phyloP scores from a whole-genome alignment of 1,140 invertebrate genomes.

The Ephestia elutella region DNA sequence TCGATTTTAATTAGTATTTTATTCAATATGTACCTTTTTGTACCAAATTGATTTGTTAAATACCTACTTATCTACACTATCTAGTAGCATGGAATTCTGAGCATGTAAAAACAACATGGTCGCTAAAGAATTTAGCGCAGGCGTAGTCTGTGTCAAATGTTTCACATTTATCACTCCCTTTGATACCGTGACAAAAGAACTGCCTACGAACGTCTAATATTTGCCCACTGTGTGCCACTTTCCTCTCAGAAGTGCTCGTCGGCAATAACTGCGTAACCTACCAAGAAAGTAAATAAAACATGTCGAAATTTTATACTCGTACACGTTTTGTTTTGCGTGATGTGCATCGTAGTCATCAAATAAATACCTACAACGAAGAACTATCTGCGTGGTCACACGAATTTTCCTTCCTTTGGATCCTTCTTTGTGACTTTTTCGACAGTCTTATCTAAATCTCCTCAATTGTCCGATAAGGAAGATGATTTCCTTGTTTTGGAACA shows the following conservation, averaged over 20 bases:
- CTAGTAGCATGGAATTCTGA: not conserved
- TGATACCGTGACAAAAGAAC: not conserved
- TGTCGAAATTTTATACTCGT: not conserved
- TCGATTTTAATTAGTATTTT: too few relatives aligned
- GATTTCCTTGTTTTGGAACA: too few relatives aligned
- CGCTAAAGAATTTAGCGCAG: not conserved
- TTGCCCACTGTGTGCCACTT: not conserved
- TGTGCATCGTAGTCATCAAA: too few relatives aligned
- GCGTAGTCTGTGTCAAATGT: not conserved
- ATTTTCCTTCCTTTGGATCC: not conserved
- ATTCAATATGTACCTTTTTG: too few relatives aligned
- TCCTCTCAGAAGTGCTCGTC: not conserved
- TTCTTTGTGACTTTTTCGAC: too few relatives aligned
- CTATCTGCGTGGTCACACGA: not conserved
- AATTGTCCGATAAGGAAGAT: too few relatives aligned
- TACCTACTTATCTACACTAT: too few relatives aligned
- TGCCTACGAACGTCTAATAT: not conserved
- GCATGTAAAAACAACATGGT: not conserved
- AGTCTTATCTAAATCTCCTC: too few relatives aligned
- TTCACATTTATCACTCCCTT: constrained; percentile 1
- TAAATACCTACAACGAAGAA: too few relatives aligned
- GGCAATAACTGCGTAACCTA: constrained; percentile 1
- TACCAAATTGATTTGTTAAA: too few relatives aligned
- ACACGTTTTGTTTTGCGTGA: not conserved
- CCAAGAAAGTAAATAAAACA: not conserved